Evolutionary conservation across 2,797 vertebrate genomes (phyloP).

Genomic region (Intellagama lesueurii): DNA sequence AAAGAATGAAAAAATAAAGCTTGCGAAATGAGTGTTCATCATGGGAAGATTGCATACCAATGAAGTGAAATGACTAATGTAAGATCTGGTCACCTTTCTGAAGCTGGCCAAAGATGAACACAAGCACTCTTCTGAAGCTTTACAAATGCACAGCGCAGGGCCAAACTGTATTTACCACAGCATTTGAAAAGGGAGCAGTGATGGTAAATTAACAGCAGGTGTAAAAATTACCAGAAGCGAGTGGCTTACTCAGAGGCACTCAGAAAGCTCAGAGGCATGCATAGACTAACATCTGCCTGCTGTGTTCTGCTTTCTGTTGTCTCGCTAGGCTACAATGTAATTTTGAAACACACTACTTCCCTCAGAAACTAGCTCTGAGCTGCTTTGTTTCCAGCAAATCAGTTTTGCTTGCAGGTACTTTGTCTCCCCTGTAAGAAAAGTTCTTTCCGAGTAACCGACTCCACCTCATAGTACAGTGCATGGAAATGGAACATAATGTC

Average conservation of each 20-base stretch:
- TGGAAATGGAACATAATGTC: constrained; percentile 54
- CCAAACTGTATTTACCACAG: constrained; percentile 8
- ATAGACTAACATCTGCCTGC: constrained; percentile 18
- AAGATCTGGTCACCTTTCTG: not conserved
- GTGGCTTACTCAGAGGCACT: constrained; percentile 1
- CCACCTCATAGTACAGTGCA: constrained; percentile 25
- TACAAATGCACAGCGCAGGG: constrained; percentile 6
- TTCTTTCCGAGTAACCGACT: constrained; percentile 56
- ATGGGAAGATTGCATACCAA: not conserved
- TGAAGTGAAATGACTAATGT: not conserved
- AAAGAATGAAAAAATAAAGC: not conserved
- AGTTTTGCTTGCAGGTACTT: constrained; percentile 40
- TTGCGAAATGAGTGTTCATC: constrained; percentile 4
- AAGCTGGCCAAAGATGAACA: not conserved
- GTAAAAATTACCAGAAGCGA: constrained; percentile 42
- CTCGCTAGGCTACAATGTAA: constrained; percentile 5
- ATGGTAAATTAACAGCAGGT: constrained; percentile 16
- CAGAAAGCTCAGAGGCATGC: constrained; percentile 38
- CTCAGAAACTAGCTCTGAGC: constrained; percentile 2
- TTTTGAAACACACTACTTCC: not conserved
- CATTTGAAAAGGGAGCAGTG: constrained; percentile 24
- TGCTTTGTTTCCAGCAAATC: constrained; percentile 31
- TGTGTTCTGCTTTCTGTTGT: constrained; percentile 40
- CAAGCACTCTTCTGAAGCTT: not conserved
- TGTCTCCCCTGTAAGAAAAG: constrained; percentile 51